These are phyloP conservation scores for Mythimna pallens DNA, from an alignment of 2,888 invertebrate species.

Conservation along the genomic window DNA sequence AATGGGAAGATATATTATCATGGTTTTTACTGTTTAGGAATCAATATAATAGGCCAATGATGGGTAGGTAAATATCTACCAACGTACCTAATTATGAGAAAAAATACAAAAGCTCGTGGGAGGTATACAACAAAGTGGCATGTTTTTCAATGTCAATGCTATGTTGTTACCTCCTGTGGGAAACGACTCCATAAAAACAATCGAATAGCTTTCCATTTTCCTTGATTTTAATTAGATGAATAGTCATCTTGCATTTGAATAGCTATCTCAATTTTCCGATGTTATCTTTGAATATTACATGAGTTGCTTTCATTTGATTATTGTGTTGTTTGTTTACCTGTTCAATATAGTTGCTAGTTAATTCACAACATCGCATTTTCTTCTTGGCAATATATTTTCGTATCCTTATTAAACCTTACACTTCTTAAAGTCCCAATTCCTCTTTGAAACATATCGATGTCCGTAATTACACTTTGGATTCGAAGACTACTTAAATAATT, in stretches of 20 bases:
- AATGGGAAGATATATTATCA: not conserved
- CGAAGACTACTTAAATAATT: conserved; percentile 28
- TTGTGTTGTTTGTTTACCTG: conserved; percentile 18
- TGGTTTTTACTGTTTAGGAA: conserved; percentile 14
- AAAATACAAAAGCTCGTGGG: conserved; percentile 48
- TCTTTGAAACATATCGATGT: conserved; percentile 5
- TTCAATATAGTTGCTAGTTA: not conserved
- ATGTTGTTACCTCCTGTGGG: conserved; percentile 49
- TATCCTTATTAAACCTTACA: not conserved
- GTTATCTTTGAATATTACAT: conserved; percentile 36
- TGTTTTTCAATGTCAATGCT: conserved; percentile 52
- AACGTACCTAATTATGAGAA: conserved; percentile 22
- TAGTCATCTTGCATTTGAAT: conserved; percentile 36
- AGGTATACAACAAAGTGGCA: conserved; percentile 49
- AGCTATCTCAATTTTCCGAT: conserved; percentile 57
- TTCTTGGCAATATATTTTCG: conserved; percentile 5
- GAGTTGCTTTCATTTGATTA: conserved; percentile 36
- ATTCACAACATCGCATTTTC: not conserved
- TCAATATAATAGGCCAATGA: conserved; percentile 35
- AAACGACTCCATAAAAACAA: conserved; percentile 56
- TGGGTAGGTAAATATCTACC: conserved; percentile 4
- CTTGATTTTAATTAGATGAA: conserved; percentile 57
- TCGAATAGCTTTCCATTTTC: conserved; percentile 64
- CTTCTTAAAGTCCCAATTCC: conserved; percentile 12
- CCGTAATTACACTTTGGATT: conserved; percentile 30